These are phyloP conservation scores for Isaurus tuberculatus DNA, from an alignment of 92 coral and sea anemone species.

Conservation along the genomic window DNA sequence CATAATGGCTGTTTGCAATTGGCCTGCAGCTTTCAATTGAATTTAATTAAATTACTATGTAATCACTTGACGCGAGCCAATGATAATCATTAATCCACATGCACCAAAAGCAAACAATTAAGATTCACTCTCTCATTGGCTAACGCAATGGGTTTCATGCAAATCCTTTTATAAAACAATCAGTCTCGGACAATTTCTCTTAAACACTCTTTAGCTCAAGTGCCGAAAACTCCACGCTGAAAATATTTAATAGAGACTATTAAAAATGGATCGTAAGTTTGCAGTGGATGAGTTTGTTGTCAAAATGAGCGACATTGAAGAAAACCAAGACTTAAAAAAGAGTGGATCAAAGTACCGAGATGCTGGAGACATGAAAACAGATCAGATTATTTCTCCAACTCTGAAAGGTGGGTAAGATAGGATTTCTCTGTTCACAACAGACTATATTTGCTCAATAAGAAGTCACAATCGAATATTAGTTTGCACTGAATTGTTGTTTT, in stretches of 20 bases:
- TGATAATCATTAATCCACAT: conserved; percentile 54
- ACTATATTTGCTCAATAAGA: background rate
- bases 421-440: conserved; percentile 5
- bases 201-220: conserved; percentile 66
- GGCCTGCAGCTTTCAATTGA: conserved; percentile 74
- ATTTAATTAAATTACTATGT: conserved; percentile 74
- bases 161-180: conserved; percentile 93
- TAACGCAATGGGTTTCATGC: conserved; percentile 60
- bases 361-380: conserved; percentile 16
- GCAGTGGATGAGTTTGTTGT: conserved; percentile 27
- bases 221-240: conserved; percentile 45
- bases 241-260: conserved; percentile 13
- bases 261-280: conserved; percentile 48
- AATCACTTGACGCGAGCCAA: conserved; percentile 69
- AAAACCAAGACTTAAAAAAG: background rate
- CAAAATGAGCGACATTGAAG: conserved; percentile 24
- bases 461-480: conserved; percentile 25
- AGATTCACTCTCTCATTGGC: conserved; percentile 67
- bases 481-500: conserved; percentile 9
- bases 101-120: conserved; percentile 76
- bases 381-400: conserved; percentile 3
- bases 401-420: conserved; percentile 24
- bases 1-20: conserved; percentile 38
- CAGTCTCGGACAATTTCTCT: conserved; percentile 70
- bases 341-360: conserved; percentile 14